phyloP scores from a whole-genome alignment of 2,797 vertebrate genomes.

The Myotis vivesi region DNA sequence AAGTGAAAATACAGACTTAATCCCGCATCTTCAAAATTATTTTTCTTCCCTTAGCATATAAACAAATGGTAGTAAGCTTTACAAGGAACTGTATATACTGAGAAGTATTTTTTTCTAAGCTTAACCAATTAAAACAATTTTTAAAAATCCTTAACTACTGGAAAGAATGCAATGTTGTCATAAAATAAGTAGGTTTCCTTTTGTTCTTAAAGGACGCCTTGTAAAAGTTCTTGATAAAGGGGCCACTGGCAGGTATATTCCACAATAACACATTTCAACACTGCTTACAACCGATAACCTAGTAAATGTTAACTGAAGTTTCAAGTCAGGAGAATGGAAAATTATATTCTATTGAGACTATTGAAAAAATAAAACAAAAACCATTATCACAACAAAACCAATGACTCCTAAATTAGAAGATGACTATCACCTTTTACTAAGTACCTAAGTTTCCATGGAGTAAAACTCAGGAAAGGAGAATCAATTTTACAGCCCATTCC shows the following conservation, averaged over 20 bases:
- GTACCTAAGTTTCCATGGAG: neutral
- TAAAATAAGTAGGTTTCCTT: neutral
- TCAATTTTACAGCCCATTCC: neutral
- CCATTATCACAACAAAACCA: neutral
- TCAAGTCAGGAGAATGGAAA: neutral
- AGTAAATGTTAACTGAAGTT: neutral
- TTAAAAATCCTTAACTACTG: neutral
- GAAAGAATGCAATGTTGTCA: neutral
- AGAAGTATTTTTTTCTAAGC: neutral
- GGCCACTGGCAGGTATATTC: neutral
- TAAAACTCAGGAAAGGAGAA: neutral
- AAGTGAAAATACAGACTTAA: conserved; percentile 23
- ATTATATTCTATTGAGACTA: neutral
- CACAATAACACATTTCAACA: neutral
- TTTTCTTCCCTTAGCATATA: neutral
- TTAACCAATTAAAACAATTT: neutral
- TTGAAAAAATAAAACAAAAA: neutral
- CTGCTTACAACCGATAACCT: neutral
- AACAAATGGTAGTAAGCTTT: neutral
- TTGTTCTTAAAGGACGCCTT: neutral
- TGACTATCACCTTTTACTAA: neutral
- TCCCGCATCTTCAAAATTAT: neutral
- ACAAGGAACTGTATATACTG: neutral
- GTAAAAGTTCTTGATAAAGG: neutral
- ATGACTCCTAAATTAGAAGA: neutral